Base-by-base conservation (phyloP, 2,888 invertebrate genomes). In the Noctuana brunneofusca region DNA sequence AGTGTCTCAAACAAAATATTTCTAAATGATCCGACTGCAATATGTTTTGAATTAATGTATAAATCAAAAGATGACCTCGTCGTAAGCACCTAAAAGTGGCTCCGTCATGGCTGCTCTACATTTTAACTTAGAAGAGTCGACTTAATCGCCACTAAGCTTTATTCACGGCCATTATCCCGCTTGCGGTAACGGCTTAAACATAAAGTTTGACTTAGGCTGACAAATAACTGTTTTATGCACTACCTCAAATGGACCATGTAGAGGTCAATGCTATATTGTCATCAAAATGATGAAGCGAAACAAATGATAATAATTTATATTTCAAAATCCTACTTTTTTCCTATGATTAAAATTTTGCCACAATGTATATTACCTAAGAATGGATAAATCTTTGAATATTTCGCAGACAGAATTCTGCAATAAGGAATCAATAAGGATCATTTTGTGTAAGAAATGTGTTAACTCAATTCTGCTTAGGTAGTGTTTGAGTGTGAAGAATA, bases 131-230 rank as follows among this genome's bases (percentile, higher is more conserved):
- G 53, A 49, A 59, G 50, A 22, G 32, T 32, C 32, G 20, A 14
- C 32, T 52, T 59, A 32, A 59, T 46, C 12, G 46, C 22, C 32
- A 46, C 59, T 57, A 57, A 57, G 48, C 57, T 59, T 59, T 59
- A 53, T 53, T 22, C 59, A 53, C 46, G 59, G 53, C 59, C 32
- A 53, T 59, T 59, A 59, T 53, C 46, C 20, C 30, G 58, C 59
- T 59, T 46, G 32, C 43, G 27, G 58, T 53, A 46, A 59, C 46
- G 46, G 53, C n/a, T 46, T 46, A 1, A 59, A 53, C 46, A 53
- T 59, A 59, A 52, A 59, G 30, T 58, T 52, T 58, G 22, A 50
- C 24, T n/a, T 14, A n/a, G 22, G 20, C 35, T 48, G 48, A 27
- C 27, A 41, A 58, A 6, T 50, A 52, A 41, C 54, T 52, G 60